phyloP scores from a whole-genome alignment of 2,888 invertebrate species.

The Hofmannophila pseudospretella region DNA sequence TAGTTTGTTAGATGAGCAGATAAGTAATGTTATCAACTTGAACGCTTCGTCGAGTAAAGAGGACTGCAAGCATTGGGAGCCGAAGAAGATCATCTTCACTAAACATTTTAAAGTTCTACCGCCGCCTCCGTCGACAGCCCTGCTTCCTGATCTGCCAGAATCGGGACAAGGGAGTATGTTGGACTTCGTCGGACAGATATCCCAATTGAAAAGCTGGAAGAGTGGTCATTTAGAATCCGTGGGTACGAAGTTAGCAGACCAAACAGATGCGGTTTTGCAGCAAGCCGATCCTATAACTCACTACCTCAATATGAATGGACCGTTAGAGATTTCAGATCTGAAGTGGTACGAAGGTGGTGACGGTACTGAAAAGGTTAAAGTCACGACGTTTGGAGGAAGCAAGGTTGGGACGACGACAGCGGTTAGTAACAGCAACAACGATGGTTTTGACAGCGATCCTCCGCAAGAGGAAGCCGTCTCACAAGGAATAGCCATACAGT shows the following conservation, averaged over 20 bases:
- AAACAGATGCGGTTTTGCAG: conserved; percentile 56
- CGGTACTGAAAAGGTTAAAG: conserved; percentile 58
- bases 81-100: conserved; percentile 57
- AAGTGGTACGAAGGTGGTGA: conserved; percentile 69
- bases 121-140: conserved; percentile 49
- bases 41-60: conserved; percentile 71
- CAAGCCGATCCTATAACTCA: conserved; percentile 57
- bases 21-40: conserved; percentile 74
- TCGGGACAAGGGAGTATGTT: conserved; percentile 55
- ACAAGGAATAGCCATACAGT: conserved; percentile 76
- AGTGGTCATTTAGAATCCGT: conserved; percentile 58
- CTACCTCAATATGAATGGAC: conserved; percentile 66
- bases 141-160: conserved; percentile 57
- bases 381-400: conserved; percentile 47
- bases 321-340: conserved; percentile 64
- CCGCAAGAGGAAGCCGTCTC: conserved; percentile 60
- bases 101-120: conserved; percentile 62
- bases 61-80: conserved; percentile 61
- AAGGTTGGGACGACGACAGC: conserved; percentile 59
- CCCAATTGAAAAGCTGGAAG: conserved; percentile 67
- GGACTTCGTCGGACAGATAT: conserved; percentile 64
- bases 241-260: conserved; percentile 62
- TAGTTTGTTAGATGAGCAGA: conserved; percentile 63
- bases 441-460: conserved; percentile 70
- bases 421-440: conserved; percentile 59